Conservation (phyloP, 2,888 invertebrate species). For the Cerastis leucographa region DNA sequence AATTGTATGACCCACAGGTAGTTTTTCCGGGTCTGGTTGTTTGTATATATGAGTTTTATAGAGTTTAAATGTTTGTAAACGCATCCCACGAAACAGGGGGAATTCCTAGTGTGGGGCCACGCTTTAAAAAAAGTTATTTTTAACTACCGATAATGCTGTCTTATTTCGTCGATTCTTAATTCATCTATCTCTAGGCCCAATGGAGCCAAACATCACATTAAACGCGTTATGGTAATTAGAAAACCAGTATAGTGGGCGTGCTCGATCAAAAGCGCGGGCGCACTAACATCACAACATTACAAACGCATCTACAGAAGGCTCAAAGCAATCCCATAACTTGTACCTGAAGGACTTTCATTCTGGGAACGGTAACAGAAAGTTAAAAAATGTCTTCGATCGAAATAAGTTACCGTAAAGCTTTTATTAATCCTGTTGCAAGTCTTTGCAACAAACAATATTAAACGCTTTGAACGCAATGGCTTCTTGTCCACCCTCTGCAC, state of each 20-base stretch:
- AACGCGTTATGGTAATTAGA: conserved; percentile 71
- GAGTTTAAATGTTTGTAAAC: no score
- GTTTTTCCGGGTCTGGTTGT: no score
- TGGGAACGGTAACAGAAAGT: not conserved
- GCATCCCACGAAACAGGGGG: no score
- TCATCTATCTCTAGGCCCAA: conserved; percentile 26
- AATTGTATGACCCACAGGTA: no score
- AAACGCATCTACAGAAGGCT: conserved; percentile 16
- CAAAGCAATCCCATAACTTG: not conserved
- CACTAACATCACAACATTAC: conserved; percentile 27
- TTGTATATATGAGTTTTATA: no score
- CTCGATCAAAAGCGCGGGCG: conserved; percentile 55
- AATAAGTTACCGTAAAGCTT: not conserved
- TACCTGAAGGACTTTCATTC: not conserved
- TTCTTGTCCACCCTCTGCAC: not conserved
- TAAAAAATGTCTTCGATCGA: not conserved
- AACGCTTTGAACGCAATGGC: not conserved
- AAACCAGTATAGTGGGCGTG: conserved; percentile 67
- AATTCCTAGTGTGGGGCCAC: no score
- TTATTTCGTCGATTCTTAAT: not conserved
- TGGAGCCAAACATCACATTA: conserved; percentile 59
- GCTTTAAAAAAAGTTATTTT: no score
- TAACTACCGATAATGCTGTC: no score
- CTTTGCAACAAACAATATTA: not conserved
- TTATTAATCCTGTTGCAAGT: not conserved